Percentiles rank a stretch among this genome's conserved stretches.
phyloP scores from a whole-genome alignment of 2,113 vertebrate genomes.

The Chaenogobius annularis region DNA sequence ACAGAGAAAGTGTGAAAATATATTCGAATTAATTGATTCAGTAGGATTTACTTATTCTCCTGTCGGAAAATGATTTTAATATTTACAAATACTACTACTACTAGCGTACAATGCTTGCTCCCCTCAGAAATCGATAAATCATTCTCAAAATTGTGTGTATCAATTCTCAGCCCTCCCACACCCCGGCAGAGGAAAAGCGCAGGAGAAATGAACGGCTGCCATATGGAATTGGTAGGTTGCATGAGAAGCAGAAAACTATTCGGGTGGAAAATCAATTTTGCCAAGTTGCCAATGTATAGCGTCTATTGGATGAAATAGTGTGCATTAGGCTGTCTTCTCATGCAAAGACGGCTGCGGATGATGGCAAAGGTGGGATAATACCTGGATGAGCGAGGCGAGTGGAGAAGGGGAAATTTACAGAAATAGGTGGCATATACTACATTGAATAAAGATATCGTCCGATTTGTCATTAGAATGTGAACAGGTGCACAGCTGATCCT shows the following conservation, averaged over 20 bases:
- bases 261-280: conserved; percentile 76
- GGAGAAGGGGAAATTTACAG: conserved; percentile 8
- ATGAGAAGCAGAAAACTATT: conserved; percentile 54
- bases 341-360: conserved; percentile 36
- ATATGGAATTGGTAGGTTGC: conserved; percentile 50
- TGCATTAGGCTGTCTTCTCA: conserved; percentile 58
- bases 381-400: conserved; percentile 13
- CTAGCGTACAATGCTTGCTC: background rate
- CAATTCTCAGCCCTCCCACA: conserved; percentile 33
- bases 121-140: background rate
- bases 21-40: too few relatives aligned
- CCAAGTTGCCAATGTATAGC: conserved; percentile 54
- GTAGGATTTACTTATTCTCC: too few relatives aligned
- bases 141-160: conserved; percentile 7
- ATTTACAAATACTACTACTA: too few relatives aligned
- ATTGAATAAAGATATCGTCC: background rate
- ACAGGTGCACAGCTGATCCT: background rate
- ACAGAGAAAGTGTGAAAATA: too few relatives aligned
- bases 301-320: conserved; percentile 58
- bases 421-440: conserved; percentile 6
- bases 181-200: conserved; percentile 25
- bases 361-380: conserved; percentile 18
- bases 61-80: too few relatives aligned
- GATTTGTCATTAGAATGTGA: conserved; percentile 9
- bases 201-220: conserved; percentile 57